Percentiles rank a stretch among this genome's conserved stretches.
Evolutionary conservation across 2,113 vertebrate species (phyloP).

Genomic region (Callipepla squamata): DNA sequence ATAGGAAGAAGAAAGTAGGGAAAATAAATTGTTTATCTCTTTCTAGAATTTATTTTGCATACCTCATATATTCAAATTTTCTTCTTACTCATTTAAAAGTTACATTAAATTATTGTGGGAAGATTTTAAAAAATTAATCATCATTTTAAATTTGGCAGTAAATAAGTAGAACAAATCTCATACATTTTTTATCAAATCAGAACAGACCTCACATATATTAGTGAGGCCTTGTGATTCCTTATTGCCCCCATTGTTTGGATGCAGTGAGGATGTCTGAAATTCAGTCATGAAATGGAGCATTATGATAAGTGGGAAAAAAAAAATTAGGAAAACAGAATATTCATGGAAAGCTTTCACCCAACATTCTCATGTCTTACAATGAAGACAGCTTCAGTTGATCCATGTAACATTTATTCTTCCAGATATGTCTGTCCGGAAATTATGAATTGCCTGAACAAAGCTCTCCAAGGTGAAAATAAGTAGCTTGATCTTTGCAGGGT

Average conservation of each 20-base stretch:
- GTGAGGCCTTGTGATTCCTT: neutral
- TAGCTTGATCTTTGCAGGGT: neutral
- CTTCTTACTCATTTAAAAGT: neutral
- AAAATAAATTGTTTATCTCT: neutral
- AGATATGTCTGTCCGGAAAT: neutral
- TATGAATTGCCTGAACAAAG: neutral
- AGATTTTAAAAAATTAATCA: neutral
- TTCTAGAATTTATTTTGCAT: neutral
- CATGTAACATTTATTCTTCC: neutral
- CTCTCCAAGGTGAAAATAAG: neutral
- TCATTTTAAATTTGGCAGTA: neutral
- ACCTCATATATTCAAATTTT: neutral
- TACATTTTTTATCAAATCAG: neutral
- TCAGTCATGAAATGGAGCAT: neutral
- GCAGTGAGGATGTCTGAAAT: neutral
- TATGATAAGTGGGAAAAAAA: neutral
- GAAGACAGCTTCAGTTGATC: neutral
- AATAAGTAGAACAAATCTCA: neutral
- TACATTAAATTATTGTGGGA: neutral
- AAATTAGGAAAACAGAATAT: neutral
- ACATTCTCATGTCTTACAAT: accelerated
- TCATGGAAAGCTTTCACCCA: neutral
- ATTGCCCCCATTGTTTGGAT: neutral
- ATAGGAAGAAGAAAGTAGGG: neutral
- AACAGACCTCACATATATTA: neutral